Evolutionary conservation across 1,140 invertebrate genomes (phyloP), one percentile per base, ranked within the genome.

Genomic region (Carposina sasakii): DNA sequence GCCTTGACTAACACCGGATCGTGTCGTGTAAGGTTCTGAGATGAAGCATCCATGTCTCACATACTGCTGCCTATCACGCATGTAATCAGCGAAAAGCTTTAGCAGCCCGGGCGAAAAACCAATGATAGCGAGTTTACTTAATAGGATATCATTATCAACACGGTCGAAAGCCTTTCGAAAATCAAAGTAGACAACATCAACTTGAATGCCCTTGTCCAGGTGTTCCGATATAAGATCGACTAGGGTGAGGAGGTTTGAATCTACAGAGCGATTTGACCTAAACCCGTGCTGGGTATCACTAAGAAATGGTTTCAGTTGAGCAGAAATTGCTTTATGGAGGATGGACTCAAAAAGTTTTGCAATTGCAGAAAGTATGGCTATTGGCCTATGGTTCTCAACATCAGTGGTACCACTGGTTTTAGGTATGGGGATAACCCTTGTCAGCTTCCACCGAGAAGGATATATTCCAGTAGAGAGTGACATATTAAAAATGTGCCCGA

Each of bases 291-390:
- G 43, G 6, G 43, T 22, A 16, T 46, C 43, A 24, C 19, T n/a
- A 4, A 46, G 19, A 23, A 34, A 34, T 8, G 43, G 43, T 21
- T 6, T 36, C 1, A 33, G 2, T 17, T 46, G 43, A 4, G 12
- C 1, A 20, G 28, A 21, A 2, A 46, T 2, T 3, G 4, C 16
- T 9, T 31, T 13, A 16, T 46, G 28, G 19, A 46, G n/a, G 8
- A 46, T 24, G 10, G 30, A 36, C 10, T 46, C 43, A 34, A 46
- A 46, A 3, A 46, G 13, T 23, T 46, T 46, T n/a, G 30, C 28
- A 5, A 36, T 2, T 1, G 30, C 6, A 20, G 43, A 33, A 12
- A 46, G 15, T 21, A 46, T 16, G 2, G 43, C 43, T 20, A 46
- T 34, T 3, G 43, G 43, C 3, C 43, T 4, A 31, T 46, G 22